Conservation (phyloP, 1,140 invertebrate species). For the Laupala kohalensis region DNA sequence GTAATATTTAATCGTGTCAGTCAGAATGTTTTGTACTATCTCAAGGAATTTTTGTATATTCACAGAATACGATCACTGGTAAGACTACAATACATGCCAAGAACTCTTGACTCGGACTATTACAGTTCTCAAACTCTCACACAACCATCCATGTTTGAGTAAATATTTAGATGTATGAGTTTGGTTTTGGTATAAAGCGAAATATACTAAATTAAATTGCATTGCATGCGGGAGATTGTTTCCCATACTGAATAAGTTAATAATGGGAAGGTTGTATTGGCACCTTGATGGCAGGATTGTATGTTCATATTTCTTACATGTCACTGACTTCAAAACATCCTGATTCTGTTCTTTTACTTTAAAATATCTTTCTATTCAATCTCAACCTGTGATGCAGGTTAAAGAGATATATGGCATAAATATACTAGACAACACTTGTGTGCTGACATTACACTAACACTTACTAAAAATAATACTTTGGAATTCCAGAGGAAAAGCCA, state of each 20-base stretch:
- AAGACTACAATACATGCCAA: constrained; percentile 5
- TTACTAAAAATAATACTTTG: constrained; percentile 10
- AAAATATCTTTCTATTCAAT: constrained; percentile 1
- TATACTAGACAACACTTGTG: not conserved
- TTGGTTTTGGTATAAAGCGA: constrained; percentile 12
- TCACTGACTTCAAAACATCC: not conserved
- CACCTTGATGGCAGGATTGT: constrained; percentile 15
- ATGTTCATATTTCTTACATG: not conserved
- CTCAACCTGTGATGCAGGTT: constrained; percentile 4
- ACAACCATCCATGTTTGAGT: constrained; percentile 1
- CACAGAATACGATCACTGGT: constrained; percentile 9
- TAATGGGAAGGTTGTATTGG: constrained; percentile 8
- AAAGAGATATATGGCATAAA: not conserved
- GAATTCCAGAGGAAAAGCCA: not conserved
- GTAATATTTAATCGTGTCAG: constrained; percentile 13
- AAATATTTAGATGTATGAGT: not conserved
- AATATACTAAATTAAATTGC: constrained; percentile 6
- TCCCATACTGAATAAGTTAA: not conserved
- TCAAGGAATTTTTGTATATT: constrained; percentile 11
- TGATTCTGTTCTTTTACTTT: not conserved
- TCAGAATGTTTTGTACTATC: constrained; percentile 15
- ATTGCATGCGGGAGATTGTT: constrained; percentile 2
- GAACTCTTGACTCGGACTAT: not conserved
- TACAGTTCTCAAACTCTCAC: not conserved
- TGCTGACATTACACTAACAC: constrained; percentile 2